Conservation (phyloP, 2,888 invertebrate species). For the Megaustenia siamemsis region DNA sequence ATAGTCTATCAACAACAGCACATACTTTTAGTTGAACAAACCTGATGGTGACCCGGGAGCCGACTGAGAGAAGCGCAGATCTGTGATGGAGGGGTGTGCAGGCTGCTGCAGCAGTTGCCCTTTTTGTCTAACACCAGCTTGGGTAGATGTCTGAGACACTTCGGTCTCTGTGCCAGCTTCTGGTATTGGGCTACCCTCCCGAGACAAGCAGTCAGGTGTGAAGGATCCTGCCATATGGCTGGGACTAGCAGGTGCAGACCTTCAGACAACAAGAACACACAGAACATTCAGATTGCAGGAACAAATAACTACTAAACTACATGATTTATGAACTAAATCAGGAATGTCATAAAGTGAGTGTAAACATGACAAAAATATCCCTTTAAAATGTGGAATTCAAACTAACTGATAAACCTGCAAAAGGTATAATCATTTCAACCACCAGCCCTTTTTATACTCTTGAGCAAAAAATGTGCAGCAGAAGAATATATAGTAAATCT, state of each 20-base stretch:
- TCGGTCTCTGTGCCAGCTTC: constrained; percentile 66
- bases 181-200: constrained; percentile 95
- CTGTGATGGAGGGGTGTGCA: constrained; percentile 57
- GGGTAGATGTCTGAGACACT: constrained; percentile 44
- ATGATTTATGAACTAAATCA: too few relatives aligned
- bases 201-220: constrained; percentile 91
- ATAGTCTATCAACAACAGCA: too few relatives aligned
- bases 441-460: too few relatives aligned
- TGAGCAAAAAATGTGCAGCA: too few relatives aligned
- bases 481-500: too few relatives aligned
- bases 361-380: too few relatives aligned
- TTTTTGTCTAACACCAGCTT: constrained; percentile 2
- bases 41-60: constrained; percentile 84
- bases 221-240: constrained; percentile 92
- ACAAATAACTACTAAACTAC: neutral
- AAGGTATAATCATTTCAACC: too few relatives aligned
- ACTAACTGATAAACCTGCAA: too few relatives aligned
- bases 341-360: too few relatives aligned
- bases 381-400: too few relatives aligned
- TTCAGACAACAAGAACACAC: constrained; percentile 73
- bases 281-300: too few relatives aligned
- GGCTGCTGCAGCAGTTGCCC: constrained; percentile 44
- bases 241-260: constrained; percentile 96
- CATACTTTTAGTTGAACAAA: constrained; percentile 27
- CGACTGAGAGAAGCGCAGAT: constrained; percentile 83